Evolutionary conservation across 2,113 vertebrate genomes (phyloP).

Genomic region (Salvelinus alpinus): DNA sequence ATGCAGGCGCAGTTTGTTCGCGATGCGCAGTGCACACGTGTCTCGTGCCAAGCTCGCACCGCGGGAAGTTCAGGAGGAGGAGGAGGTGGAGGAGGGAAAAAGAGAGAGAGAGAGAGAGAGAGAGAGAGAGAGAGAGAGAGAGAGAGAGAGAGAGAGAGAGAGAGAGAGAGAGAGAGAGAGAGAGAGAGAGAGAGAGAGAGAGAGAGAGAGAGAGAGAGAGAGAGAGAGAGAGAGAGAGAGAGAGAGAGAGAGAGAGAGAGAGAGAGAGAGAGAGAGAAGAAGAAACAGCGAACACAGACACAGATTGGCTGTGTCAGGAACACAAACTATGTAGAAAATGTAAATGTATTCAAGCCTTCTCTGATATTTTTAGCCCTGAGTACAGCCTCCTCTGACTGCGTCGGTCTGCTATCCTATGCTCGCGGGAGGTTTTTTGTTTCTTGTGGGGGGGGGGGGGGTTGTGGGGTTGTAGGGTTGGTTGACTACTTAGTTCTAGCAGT

Average conservation of each 20-base stretch:
- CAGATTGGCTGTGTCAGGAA: slow-evolving; percentile 45
- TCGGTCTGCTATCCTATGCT: slow-evolving; percentile 35
- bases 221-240: too few species aligned
- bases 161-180: too few species aligned
- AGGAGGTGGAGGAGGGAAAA: background rate
- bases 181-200: too few species aligned
- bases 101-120: background rate
- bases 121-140: too few species aligned
- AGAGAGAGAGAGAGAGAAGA: background rate
- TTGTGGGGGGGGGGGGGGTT: background rate
- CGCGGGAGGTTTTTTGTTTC: slow-evolving; percentile 30
- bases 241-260: too few species aligned
- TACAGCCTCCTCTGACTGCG: slow-evolving; percentile 37
- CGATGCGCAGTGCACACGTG: background rate
- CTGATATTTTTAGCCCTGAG: slow-evolving; percentile 40
- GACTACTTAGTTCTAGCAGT: slow-evolving; percentile 70
- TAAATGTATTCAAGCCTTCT: slow-evolving; percentile 44
- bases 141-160: background rate
- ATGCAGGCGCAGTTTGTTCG: slow-evolving; percentile 14
- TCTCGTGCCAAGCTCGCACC: background rate
- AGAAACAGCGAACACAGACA: slow-evolving; percentile 23
- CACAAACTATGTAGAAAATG: slow-evolving; percentile 39
- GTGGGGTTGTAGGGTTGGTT: slow-evolving; percentile 33
- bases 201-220: background rate
- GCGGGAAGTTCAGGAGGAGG: background rate